Conservation (phyloP, 2,888 invertebrate species). For the Trypoxylon attenuatum region DNA sequence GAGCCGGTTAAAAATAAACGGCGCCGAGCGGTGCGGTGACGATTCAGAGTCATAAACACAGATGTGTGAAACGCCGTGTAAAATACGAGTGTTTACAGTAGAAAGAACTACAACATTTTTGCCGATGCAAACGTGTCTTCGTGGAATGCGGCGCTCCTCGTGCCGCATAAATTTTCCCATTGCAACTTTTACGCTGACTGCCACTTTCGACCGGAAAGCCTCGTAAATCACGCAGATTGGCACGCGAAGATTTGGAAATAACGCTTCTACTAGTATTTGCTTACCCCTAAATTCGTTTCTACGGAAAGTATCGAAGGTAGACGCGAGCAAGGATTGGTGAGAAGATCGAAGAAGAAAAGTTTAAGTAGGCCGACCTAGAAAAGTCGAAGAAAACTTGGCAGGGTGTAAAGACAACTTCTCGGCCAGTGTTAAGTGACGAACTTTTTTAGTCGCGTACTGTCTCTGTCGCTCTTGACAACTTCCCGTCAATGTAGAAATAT, state of each 20-base stretch:
- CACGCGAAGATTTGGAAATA: too few relatives aligned
- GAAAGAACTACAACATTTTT: too few relatives aligned
- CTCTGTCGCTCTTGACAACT: neutral
- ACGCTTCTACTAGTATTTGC: too few relatives aligned
- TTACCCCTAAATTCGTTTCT: too few relatives aligned
- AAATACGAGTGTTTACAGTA: too few relatives aligned
- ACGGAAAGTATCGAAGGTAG: too few relatives aligned
- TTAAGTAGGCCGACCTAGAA: neutral
- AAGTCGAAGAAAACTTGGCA: neutral
- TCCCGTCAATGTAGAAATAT: neutral
- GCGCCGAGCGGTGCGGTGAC: slow-evolving; percentile 12
- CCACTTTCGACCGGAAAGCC: too few relatives aligned
- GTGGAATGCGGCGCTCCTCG: too few relatives aligned
- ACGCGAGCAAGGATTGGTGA: neutral
- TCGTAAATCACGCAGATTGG: too few relatives aligned
- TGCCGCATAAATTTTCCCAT: too few relatives aligned
- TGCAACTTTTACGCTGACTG: too few relatives aligned
- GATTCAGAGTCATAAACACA: slow-evolving; percentile 8
- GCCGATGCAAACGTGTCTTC: too few relatives aligned
- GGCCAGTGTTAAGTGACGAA: neutral
- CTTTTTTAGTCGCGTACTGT: neutral
- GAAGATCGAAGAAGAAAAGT: neutral
- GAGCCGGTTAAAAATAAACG: slow-evolving; percentile 4
- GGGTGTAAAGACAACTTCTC: neutral
- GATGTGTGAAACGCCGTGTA: neutral